Conservation (phyloP, 2,113 vertebrate genomes). For the Corythornis vintsioides region DNA sequence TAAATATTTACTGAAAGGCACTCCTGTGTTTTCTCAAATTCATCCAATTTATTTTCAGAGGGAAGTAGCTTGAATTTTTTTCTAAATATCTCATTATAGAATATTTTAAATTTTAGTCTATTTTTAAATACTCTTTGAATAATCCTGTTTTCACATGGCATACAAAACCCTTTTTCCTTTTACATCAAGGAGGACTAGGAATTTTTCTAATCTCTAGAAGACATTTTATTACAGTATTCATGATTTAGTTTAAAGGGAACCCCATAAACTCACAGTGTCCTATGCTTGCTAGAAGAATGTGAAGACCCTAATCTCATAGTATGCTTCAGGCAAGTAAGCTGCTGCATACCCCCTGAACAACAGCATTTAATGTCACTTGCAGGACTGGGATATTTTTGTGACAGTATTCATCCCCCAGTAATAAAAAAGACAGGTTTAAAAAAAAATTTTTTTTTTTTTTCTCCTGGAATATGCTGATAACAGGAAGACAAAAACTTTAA, state of each 20-base stretch:
- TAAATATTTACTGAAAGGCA: conserved; percentile 11
- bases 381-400: background rate
- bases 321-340: background rate
- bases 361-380: background rate
- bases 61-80: background rate
- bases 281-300: background rate
- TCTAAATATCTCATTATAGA: background rate
- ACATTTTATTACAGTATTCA: background rate
- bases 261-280: accelerated
- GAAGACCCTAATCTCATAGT: background rate
- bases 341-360: background rate
- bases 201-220: background rate
- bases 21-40: background rate
- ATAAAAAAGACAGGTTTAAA: background rate
- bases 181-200: background rate
- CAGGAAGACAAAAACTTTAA: background rate
- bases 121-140: background rate
- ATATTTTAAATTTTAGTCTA: background rate
- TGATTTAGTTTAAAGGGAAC: background rate
- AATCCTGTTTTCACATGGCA: background rate
- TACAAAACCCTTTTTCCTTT: background rate
- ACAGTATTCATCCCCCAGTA: background rate
- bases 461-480: background rate
- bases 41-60: background rate
- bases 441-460: background rate